These are phyloP conservation scores for Callaeas wilsoni DNA, from an alignment of 2,113 vertebrate species.

Conservation along the genomic window DNA sequence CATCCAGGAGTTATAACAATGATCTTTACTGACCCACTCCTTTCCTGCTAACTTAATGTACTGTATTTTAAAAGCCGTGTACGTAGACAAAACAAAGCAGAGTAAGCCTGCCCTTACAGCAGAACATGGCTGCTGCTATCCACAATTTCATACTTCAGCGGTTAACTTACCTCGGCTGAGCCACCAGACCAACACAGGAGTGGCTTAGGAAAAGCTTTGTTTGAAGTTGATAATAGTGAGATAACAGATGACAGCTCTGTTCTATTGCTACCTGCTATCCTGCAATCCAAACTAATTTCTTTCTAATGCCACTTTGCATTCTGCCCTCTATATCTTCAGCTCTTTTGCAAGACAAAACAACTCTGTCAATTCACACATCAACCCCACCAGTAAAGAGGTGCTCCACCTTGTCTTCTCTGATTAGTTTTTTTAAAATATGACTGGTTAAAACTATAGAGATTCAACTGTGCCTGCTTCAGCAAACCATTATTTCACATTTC, in stretches of 20 bases:
- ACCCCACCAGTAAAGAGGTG: neutral
- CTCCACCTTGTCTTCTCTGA: neutral
- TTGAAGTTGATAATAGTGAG: neutral
- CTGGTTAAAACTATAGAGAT: neutral
- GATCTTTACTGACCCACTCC: neutral
- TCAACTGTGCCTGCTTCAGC: neutral
- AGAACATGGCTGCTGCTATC: neutral
- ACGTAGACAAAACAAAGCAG: neutral
- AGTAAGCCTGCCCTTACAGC: neutral
- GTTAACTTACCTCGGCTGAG: fast-evolving
- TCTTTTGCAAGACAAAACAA: neutral
- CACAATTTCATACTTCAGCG: neutral
- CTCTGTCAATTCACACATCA: neutral
- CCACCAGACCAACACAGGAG: neutral
- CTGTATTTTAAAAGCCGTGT: neutral
- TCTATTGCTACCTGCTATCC: neutral
- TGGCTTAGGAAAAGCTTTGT: neutral
- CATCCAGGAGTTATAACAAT: neutral
- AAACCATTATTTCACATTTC: neutral
- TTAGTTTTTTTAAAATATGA: neutral
- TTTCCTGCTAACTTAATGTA: neutral
- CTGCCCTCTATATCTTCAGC: neutral
- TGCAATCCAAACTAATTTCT: neutral
- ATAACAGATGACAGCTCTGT: neutral
- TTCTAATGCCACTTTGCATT: neutral